These are phyloP conservation scores for Pogonognathellus flavescens DNA, from an alignment of 1,140 invertebrate species.

Conservation along the genomic window DNA sequence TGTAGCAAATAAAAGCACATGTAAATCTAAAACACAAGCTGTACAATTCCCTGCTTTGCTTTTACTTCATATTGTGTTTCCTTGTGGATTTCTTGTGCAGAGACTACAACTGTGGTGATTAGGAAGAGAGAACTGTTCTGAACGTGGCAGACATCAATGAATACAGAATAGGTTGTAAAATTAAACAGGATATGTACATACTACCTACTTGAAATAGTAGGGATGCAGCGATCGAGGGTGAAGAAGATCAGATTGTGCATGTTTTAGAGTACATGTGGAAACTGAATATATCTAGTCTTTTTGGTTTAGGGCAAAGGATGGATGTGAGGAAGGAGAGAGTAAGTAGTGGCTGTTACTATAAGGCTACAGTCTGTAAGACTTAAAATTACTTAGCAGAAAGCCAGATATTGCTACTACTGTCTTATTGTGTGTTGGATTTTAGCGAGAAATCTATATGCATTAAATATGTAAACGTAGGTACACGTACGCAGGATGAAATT, in stretches of 20 bases:
- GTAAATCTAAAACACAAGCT: too few species aligned
- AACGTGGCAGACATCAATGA: constrained; percentile 44
- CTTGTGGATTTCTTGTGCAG: background rate
- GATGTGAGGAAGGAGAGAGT: background rate
- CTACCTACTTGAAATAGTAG: too few species aligned
- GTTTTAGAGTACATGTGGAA: background rate
- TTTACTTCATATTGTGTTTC: constrained; percentile 1
- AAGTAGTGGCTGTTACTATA: background rate
- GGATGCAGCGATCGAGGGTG: too few species aligned
- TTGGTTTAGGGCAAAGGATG: too few species aligned
- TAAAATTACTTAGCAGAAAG: constrained; percentile 21
- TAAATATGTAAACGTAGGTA: too few species aligned
- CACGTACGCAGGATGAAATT: too few species aligned
- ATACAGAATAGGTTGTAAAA: constrained; percentile 53
- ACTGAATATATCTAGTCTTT: too few species aligned
- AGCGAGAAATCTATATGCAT: constrained; percentile 17
- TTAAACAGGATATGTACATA: constrained; percentile 35
- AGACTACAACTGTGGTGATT: background rate
- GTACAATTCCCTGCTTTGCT: too few species aligned
- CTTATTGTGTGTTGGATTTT: background rate
- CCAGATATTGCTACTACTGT: background rate
- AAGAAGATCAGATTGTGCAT: background rate
- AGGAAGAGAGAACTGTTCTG: background rate
- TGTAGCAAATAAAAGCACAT: too few species aligned
- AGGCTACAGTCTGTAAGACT: background rate